Base-by-base conservation (phyloP, 2,888 invertebrate species). In the Apamea anceps region DNA sequence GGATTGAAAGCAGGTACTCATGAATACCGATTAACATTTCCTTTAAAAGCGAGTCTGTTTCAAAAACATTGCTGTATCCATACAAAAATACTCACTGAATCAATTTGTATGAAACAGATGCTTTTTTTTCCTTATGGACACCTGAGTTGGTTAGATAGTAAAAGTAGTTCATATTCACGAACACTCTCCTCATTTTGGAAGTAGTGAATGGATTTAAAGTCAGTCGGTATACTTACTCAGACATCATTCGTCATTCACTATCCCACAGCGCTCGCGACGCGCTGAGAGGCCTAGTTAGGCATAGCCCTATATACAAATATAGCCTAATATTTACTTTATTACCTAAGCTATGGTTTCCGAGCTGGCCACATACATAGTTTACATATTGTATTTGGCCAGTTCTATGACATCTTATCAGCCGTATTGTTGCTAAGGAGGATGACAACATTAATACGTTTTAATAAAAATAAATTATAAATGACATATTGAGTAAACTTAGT, bases 261-360 rank as follows among this genome's bases (percentile, higher is more conserved):
- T 21, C 28, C 1, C 37, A 54, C 37, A 25, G 37, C 8, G 15
- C 25, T 32, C 42, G 6, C 48, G 81, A 70, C 63, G 79, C 68
- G 63, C 80, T 57, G 51, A 28, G n/a, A 3, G 70, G 80, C 63
- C 57, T 63, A 28, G 45, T n/a, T 21, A 21, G 7, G 21, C 57
- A 48, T 32, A 65, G 79, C 37, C 13, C 32, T 48, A 25, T 42
- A 28, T 48, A 62, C 37, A 42, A 42, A 60, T 32, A 60, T 37
- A 37, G 65, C 45, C 54, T 54, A 15, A 74, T 21, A 28, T 25
- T 15, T 45, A 4, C 7, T 32, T 76, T n/a, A n/a, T n/a, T 21
- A 62, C 25, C 0, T 57, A 51, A 81, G 85, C 85, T 79, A 84
- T 68, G 85, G 85, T 65, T 84, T 84, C 15, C 57, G n/a, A 57